phyloP scores from a whole-genome alignment of 2,888 invertebrate species.

The Drosophila quinaria region DNA sequence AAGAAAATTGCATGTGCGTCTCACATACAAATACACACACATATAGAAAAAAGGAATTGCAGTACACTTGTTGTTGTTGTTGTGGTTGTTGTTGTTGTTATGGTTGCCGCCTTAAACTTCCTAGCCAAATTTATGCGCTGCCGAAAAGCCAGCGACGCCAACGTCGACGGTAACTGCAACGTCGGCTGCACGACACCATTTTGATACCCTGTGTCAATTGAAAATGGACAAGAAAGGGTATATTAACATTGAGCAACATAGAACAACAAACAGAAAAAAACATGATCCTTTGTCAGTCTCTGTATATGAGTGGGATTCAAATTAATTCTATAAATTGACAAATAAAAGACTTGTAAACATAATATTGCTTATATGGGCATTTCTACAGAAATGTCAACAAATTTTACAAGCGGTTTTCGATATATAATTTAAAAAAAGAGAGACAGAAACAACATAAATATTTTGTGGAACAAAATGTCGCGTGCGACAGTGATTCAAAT shows the following conservation, averaged over 20 bases:
- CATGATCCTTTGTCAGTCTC: not conserved
- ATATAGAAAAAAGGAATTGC: slow-evolving; percentile 53
- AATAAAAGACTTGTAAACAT: too few species aligned
- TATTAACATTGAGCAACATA: not conserved
- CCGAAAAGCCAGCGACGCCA: slow-evolving; percentile 57
- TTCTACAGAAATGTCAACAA: too few species aligned
- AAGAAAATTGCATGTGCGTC: slow-evolving; percentile 52
- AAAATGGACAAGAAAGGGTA: not conserved
- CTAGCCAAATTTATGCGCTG: slow-evolving; percentile 74
- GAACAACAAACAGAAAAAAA: not conserved
- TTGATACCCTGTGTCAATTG: slow-evolving; percentile 25
- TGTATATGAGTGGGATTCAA: too few species aligned
- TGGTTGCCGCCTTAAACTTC: slow-evolving; percentile 49
- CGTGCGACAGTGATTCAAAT: too few species aligned
- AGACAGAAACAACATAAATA: too few species aligned
- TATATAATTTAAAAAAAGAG: too few species aligned
- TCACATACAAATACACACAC: slow-evolving; percentile 26
- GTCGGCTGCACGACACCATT: slow-evolving; percentile 29
- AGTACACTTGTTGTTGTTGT: slow-evolving; percentile 53
- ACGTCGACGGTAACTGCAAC: slow-evolving; percentile 30
- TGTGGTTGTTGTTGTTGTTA: slow-evolving; percentile 14
- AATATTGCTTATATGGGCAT: too few species aligned
- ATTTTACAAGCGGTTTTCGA: too few species aligned
- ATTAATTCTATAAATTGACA: too few species aligned
- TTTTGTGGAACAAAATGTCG: too few species aligned